These are phyloP conservation scores for Bradypodion ventrale DNA, from an alignment of 2,797 vertebrate species.

Conservation along the genomic window DNA sequence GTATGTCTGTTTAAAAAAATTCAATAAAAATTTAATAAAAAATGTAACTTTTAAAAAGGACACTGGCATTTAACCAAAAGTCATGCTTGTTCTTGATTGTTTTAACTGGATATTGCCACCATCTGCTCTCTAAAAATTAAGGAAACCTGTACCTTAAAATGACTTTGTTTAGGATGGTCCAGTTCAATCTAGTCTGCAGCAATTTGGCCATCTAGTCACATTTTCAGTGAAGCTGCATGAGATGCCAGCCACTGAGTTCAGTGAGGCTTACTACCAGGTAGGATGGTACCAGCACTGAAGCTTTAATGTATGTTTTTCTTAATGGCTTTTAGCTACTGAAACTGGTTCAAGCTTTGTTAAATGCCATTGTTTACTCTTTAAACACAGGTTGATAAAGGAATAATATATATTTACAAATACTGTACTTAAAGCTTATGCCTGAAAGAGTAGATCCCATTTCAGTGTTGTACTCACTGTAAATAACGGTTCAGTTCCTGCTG, in stretches of 20 bases:
- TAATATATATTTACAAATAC: background rate
- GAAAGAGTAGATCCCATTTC: background rate
- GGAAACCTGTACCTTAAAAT: background rate
- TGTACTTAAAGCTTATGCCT: rapidly evolving
- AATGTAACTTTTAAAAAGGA: too few relatives aligned
- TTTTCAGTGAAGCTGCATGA: too few relatives aligned
- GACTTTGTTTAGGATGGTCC: too few relatives aligned
- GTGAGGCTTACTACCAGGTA: background rate
- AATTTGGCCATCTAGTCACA: too few relatives aligned
- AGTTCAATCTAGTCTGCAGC: too few relatives aligned
- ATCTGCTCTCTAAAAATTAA: background rate
- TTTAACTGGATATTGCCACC: constrained; percentile 26
- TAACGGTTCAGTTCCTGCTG: constrained; percentile 95
- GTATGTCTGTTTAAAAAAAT: too few relatives aligned
- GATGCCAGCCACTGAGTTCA: too few relatives aligned
- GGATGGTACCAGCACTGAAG: background rate
- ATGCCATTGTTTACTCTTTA: background rate
- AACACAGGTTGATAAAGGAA: background rate
- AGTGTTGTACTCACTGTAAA: constrained; percentile 85
- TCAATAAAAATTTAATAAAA: too few relatives aligned
- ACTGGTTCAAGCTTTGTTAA: background rate
- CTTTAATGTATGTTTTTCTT: background rate
- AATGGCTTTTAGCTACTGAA: background rate
- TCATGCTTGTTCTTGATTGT: constrained; percentile 11
- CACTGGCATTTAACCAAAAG: constrained; percentile 44